phyloP scores from a whole-genome alignment of 2,113 vertebrate genomes.

The Sus scrofa region T2T-Sscrofa CM000820.6:16352001-16352500 shows the following conservation, averaged over 20 bases:
- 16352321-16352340: neutral
- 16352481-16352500: neutral
- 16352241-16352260: neutral
- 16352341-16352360: neutral
- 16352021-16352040: neutral
- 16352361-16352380: neutral
- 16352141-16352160: conserved; percentile 23
- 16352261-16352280: neutral
- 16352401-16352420: neutral
- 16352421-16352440: neutral
- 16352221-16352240: neutral
- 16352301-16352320: neutral
- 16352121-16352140: neutral
- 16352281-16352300: conserved; percentile 26
- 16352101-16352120: neutral
- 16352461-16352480: neutral
- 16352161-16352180: neutral
- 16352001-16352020: neutral
- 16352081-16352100: neutral
- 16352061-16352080: neutral
- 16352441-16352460: no score
- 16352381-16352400: neutral
- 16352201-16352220: neutral
- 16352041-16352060: neutral
- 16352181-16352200: neutral